Evolutionary conservation across 64 coral and sea anemone species (phyloP).

Genomic region (Montipora capricornis): DNA sequence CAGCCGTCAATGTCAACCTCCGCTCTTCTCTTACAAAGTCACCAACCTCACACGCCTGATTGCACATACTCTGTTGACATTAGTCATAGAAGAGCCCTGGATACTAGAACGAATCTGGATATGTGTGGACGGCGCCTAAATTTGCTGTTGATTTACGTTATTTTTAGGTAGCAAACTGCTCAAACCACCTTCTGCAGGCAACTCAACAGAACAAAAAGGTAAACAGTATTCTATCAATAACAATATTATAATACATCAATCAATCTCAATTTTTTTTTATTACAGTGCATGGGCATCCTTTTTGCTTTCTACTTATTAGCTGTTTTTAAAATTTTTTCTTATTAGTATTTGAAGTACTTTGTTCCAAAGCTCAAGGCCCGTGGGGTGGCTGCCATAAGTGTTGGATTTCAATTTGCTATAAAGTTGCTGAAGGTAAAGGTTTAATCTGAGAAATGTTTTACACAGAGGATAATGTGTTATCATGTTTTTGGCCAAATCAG

Average conservation of each 20-base stretch:
- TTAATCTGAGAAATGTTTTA: neutral
- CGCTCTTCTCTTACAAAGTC: no score
- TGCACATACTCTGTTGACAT: no score
- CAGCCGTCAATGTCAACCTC: no score
- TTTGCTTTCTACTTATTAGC: no score
- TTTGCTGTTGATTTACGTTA: neutral
- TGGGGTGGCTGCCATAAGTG: constrained; percentile 17
- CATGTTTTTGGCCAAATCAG: no score
- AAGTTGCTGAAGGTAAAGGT: constrained; percentile 61
- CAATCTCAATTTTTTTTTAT: no score
- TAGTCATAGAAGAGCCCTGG: no score
- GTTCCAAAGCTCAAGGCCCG: constrained; percentile 37
- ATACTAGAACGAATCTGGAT: no score
- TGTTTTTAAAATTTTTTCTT: neutral
- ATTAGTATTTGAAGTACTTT: constrained; percentile 69
- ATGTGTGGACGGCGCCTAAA: neutral
- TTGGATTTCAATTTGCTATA: constrained; percentile 57
- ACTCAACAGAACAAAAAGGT: constrained; percentile 86
- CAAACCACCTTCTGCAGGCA: constrained; percentile 46
- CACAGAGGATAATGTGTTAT: no score
- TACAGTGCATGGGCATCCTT: no score
- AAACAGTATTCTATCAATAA: neutral
- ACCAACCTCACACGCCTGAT: no score
- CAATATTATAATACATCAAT: no score
- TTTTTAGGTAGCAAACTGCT: neutral